phyloP scores from a whole-genome alignment of 2,888 invertebrate species.

The Ashinkailepas kermadecensis region DNA sequence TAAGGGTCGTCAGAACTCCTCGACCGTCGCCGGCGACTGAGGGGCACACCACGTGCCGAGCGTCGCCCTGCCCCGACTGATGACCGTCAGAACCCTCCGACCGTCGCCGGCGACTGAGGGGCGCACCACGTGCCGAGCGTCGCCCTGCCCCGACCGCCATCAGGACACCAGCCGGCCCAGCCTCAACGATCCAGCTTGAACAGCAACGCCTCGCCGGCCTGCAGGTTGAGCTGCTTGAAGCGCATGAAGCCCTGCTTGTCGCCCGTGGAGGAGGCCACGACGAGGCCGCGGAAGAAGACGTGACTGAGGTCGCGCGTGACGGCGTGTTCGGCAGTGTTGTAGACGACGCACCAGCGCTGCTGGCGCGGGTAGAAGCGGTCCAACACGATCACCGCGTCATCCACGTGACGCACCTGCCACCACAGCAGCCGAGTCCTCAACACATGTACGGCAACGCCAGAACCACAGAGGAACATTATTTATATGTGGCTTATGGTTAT shows the following conservation, averaged over 20 bases:
- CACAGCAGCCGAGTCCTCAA: not conserved
- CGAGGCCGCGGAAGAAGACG: conserved; percentile 64
- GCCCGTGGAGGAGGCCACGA: conserved; percentile 49
- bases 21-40: no score
- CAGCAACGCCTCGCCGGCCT: conserved; percentile 56
- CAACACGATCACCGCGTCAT: conserved; percentile 53
- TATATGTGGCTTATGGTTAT: no score
- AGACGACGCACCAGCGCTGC: conserved; percentile 65
- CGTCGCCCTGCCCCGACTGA: no score
- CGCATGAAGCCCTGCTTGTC: conserved; percentile 45
- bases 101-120: no score
- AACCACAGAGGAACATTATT: no score
- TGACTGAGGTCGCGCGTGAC: conserved; percentile 63
- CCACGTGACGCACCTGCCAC: conserved; percentile 33
- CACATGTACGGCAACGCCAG: no score
- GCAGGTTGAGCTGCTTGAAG: conserved; percentile 50
- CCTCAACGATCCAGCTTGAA: conserved; percentile 54
- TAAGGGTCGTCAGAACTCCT: no score
- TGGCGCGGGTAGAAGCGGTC: conserved; percentile 72
- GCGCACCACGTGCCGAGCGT: no score
- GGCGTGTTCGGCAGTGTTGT: conserved; percentile 57
- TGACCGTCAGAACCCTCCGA: no score
- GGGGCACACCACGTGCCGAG: no score
- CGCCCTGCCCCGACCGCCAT: no score
- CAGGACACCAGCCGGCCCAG: no score